These are phyloP conservation scores for Protonibea diacanthus DNA, from an alignment of 2,797 vertebrate species.

Conservation along the genomic window DNA sequence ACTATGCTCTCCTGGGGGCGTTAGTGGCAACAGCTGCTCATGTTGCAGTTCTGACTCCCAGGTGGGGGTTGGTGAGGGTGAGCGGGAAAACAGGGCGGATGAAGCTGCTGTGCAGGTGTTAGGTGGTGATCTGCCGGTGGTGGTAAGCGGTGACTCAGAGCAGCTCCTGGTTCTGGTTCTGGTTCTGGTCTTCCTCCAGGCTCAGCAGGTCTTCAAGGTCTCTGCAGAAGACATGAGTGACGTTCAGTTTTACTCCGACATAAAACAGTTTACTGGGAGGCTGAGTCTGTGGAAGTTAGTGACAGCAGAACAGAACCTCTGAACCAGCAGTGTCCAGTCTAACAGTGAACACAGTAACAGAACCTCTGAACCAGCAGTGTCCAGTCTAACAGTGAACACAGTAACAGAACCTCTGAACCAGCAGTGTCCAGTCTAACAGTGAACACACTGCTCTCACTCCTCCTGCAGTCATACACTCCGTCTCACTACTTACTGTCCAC, in stretches of 20 bases:
- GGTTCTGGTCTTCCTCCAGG: slow-evolving; percentile 39
- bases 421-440: too few relatives aligned
- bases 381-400: too few relatives aligned
- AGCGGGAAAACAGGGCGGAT: not conserved
- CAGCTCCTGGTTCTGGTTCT: not conserved
- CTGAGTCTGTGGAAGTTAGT: not conserved
- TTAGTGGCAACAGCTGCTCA: slow-evolving; percentile 57
- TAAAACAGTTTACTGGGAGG: not conserved
- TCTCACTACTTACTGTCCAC: too few relatives aligned
- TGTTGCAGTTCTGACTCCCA: slow-evolving; percentile 20
- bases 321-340: too few relatives aligned
- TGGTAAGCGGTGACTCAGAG: slow-evolving; percentile 3
- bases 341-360: too few relatives aligned
- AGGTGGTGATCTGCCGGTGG: not conserved
- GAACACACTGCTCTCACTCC: too few relatives aligned
- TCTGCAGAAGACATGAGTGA: slow-evolving; percentile 42
- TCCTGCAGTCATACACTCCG: too few relatives aligned
- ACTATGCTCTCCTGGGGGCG: slow-evolving; percentile 19
- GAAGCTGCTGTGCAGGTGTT: not conserved
- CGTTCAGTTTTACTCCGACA: not conserved
- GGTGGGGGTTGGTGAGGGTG: not conserved
- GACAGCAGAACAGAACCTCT: too few relatives aligned
- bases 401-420: too few relatives aligned
- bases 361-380: too few relatives aligned
- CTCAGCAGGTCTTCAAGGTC: slow-evolving; percentile 58